Conservation (phyloP, 2,113 vertebrate species). For the Mustelus asterias region DNA sequence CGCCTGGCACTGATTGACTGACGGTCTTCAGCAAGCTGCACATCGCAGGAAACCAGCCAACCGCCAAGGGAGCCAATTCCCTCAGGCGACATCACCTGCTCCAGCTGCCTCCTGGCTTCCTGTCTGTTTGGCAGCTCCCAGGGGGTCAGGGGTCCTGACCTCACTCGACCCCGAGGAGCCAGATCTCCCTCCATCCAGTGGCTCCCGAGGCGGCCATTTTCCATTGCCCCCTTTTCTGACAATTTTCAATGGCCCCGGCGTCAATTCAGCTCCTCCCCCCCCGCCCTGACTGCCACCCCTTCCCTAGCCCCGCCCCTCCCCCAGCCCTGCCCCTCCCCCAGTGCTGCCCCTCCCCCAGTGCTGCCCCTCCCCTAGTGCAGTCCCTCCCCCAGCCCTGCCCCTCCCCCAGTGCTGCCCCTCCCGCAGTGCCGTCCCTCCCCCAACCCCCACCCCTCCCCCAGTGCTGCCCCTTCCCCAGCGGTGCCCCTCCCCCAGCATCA, state of each 20-base stretch:
- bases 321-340: too few species aligned
- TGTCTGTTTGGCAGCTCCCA: not conserved
- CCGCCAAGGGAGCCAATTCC: not conserved
- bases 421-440: too few species aligned
- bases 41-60: not conserved
- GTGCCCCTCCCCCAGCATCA: too few species aligned
- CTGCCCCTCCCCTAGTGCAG: too few species aligned
- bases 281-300: too few species aligned
- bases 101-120: not conserved
- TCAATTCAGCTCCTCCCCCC: too few species aligned
- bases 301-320: too few species aligned
- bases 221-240: not conserved
- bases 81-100: not conserved
- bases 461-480: too few species aligned
- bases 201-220: not conserved
- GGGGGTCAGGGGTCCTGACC: not conserved
- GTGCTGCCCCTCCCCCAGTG: too few species aligned
- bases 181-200: not conserved
- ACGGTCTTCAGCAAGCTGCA: not conserved
- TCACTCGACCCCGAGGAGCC: not conserved
- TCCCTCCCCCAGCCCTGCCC: too few species aligned
- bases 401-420: too few species aligned
- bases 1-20: not conserved
- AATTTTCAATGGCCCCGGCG: not conserved
- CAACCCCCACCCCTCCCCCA: too few species aligned